A percentile compares a stretch with the other conserved stretches of the same genome.
These are phyloP conservation scores for Australoheros facetus DNA, from an alignment of 2,797 vertebrate species.

Conservation along the genomic window DNA sequence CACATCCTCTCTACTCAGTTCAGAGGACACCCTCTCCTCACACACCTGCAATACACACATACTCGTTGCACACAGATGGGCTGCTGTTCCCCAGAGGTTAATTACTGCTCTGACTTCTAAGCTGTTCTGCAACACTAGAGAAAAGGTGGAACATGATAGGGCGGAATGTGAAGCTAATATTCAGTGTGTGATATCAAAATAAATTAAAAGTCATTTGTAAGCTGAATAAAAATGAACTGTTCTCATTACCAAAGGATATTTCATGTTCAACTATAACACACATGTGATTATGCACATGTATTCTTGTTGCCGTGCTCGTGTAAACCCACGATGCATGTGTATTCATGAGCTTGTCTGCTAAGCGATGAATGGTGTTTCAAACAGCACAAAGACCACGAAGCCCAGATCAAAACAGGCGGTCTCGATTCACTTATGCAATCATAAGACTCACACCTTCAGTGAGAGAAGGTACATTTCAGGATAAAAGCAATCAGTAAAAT, in stretches of 20 bases:
- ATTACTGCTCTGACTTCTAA: constrained; percentile 49
- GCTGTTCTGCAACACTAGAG: constrained; percentile 15
- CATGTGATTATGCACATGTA: constrained; percentile 29
- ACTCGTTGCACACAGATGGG: constrained; percentile 16
- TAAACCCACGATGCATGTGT: constrained; percentile 26
- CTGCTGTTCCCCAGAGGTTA: constrained; percentile 54
- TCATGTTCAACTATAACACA: constrained; percentile 25
- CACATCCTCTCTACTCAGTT: constrained; percentile 33
- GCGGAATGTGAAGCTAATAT: neutral
- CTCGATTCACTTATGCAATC: constrained; percentile 48
- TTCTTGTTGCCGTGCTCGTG: constrained; percentile 5
- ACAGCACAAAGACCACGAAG: constrained; percentile 56
- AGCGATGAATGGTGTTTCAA: constrained; percentile 46
- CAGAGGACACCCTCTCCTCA: constrained; percentile 19
- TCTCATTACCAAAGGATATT: constrained; percentile 21
- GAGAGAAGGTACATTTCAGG: constrained; percentile 38
- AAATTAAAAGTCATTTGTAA: constrained; percentile 24
- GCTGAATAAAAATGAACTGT: neutral
- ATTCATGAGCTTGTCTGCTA: constrained; percentile 59
- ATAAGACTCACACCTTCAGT: constrained; percentile 55
- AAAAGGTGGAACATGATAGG: constrained; percentile 7
- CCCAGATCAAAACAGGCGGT: constrained; percentile 64
- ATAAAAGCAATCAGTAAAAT: constrained; percentile 70
- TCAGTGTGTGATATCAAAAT: constrained; percentile 16
- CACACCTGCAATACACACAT: constrained; percentile 15